phyloP scores from a whole-genome alignment of 2,113 vertebrate species.

The Phrynosoma platyrhinos region DNA sequence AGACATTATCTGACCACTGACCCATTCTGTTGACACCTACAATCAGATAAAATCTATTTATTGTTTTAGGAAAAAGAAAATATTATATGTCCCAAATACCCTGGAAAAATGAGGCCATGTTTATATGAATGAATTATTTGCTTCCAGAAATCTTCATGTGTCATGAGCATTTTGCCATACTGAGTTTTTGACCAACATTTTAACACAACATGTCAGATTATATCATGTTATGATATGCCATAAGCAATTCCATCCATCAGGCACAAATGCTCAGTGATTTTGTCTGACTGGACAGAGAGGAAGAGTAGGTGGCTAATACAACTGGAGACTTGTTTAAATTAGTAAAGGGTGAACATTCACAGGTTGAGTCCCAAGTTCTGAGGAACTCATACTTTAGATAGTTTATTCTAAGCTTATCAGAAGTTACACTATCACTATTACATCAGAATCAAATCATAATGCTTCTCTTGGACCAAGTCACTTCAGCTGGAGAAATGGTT shows the following conservation, averaged over 20 bases:
- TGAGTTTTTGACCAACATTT: constrained; percentile 6
- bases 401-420: neutral
- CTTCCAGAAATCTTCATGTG: constrained; percentile 23
- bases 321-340: neutral
- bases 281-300: neutral
- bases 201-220: constrained; percentile 46
- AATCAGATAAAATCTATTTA: neutral
- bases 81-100: constrained; percentile 19
- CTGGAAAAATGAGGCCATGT: neutral
- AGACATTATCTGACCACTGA: neutral
- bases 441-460: neutral
- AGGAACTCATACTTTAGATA: constrained; percentile 12
- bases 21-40: neutral
- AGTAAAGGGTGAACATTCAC: neutral
- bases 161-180: constrained; percentile 25
- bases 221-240: constrained; percentile 39
- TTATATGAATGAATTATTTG: constrained; percentile 38
- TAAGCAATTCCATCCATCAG: constrained; percentile 19
- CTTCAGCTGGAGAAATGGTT: too few species aligned
- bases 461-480: too few species aligned
- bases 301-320: neutral
- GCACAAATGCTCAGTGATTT: neutral
- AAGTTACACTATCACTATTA: neutral
- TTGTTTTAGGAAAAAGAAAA: neutral
- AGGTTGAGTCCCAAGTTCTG: neutral